A percentile compares a stretch with the other conserved stretches of the same genome.
phyloP scores from a whole-genome alignment of 2,797 vertebrate species.

The Typhlichthys subterraneus region DNA sequence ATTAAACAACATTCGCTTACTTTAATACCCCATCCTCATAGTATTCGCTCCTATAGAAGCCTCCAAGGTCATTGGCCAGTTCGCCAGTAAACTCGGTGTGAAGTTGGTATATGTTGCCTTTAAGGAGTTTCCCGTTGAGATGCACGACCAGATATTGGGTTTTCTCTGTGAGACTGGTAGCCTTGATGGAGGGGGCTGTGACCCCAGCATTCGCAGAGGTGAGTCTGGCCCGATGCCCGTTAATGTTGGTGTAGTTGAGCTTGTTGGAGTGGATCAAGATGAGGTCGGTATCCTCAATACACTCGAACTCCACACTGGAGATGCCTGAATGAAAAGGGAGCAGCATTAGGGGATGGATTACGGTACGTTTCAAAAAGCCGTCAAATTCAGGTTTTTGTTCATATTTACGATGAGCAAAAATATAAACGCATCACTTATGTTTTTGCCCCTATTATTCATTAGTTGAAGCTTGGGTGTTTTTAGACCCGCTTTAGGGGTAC shows the following conservation, averaged over 20 bases:
- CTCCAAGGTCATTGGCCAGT: conserved; percentile 88
- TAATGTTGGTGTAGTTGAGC: conserved; percentile 72
- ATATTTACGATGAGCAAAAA: too few species aligned
- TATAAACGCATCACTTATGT: too few species aligned
- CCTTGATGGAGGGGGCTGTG: conserved; percentile 55
- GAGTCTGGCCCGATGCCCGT: conserved; percentile 18
- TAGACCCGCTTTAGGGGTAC: too few species aligned
- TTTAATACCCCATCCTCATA: conserved; percentile 50
- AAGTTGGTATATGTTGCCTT: conserved; percentile 71
- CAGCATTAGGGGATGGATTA: too few species aligned
- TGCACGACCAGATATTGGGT: conserved; percentile 89
- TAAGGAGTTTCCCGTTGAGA: conserved; percentile 60
- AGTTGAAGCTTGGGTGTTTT: too few species aligned
- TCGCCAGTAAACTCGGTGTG: conserved; percentile 79
- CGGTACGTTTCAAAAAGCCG: background rate
- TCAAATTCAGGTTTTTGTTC: too few species aligned
- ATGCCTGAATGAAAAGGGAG: conserved; percentile 42
- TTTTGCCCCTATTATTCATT: too few species aligned
- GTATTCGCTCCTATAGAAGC: conserved; percentile 95
- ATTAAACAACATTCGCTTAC: conserved; percentile 66
- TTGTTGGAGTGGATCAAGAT: conserved; percentile 93
- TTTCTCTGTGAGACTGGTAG: conserved; percentile 51
- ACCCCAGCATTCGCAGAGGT: background rate
- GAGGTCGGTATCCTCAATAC: conserved; percentile 72
- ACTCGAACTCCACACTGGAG: conserved; percentile 79